phyloP scores from a whole-genome alignment of 1,140 invertebrate genomes.

The Proales similis region DNA sequence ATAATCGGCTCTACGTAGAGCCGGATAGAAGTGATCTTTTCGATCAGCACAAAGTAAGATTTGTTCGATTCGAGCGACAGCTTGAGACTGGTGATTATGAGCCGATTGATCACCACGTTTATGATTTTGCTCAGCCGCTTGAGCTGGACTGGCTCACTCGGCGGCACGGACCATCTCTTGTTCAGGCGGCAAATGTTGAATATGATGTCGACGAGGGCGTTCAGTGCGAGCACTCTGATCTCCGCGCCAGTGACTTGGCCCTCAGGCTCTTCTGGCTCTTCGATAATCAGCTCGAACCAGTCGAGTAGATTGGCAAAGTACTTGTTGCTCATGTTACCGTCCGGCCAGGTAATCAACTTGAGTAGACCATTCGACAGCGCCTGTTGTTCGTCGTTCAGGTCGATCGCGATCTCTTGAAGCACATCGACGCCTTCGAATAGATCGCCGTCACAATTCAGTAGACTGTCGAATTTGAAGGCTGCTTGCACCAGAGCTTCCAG shows the following conservation, averaged over 20 bases:
- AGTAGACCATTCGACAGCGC: not conserved
- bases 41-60: conserved; percentile 22
- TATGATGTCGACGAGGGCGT: not conserved
- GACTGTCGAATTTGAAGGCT: too few relatives aligned
- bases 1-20: conserved; percentile 10
- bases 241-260: not conserved
- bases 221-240: conserved; percentile 8
- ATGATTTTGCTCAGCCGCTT: conserved; percentile 1
- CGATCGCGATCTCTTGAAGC: conserved; percentile 11
- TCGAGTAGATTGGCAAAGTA: not conserved
- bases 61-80: conserved; percentile 6
- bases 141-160: not conserved
- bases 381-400: not conserved
- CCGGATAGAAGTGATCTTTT: conserved; percentile 13
- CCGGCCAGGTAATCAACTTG: conserved; percentile 8
- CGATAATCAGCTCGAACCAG: conserved; percentile 17
- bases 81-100: conserved; percentile 28
- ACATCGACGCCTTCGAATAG: not conserved
- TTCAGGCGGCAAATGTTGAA: not conserved
- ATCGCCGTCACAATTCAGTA: too few relatives aligned
- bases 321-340: conserved; percentile 33
- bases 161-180: not conserved
- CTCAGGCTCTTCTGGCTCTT: too few relatives aligned
- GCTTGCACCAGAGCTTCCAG: too few relatives aligned
- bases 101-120: conserved; percentile 8